Evolutionary conservation across 2,888 invertebrate genomes (phyloP), one percentile per base, ranked within the genome.

Genomic region (Xylota segnis): DNA sequence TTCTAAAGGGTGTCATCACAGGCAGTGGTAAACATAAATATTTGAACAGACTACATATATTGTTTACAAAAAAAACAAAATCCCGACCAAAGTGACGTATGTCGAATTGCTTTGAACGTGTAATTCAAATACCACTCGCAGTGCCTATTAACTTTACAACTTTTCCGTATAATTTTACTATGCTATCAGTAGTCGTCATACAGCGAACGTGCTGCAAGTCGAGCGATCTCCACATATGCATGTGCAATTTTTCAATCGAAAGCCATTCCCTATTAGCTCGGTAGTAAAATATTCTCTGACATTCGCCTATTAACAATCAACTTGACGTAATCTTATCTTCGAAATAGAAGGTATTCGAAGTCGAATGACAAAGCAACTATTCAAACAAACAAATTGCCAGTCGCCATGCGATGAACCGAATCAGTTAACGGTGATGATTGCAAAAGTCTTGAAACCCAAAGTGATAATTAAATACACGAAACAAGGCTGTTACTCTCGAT

Each of bases 281-380:
- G 16, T 6, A 43, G 9, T 16, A 14, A 34, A 10, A 12, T 10
- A 34, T 32, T 37, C 34, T 58, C 18, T 14, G 16, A 5, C 34
- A 37, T 37, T 34, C 5, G 1, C 6, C 4, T 14, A 43, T 14
- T 43, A 5, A 14, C 14, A 23, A 50, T 4, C 23, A n/a, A 16
- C 4, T 50, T 50, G 23, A 23, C 50, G 23, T 50, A 50, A 50
- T 59, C 59, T 59, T 59, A 59, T 59, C 40, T 40, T n/a, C 23
- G n/a, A 23, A 32, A 4, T 29, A 1, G 16, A 56, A 18, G 32
- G 16, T 5, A 56, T 34, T 29, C 5, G 5, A 52, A n/a, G 4
- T 9, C 9, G 16, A 47, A 47, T 47, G 18, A 9, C 2, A 12
- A 23, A 16, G 18, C 47, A 18, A 43, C 43, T 43, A 18, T 16